Percentiles rank a stretch among this genome's conserved stretches.
Conservation (phyloP, 2,797 vertebrate genomes). For the Intellagama lesueurii region DNA sequence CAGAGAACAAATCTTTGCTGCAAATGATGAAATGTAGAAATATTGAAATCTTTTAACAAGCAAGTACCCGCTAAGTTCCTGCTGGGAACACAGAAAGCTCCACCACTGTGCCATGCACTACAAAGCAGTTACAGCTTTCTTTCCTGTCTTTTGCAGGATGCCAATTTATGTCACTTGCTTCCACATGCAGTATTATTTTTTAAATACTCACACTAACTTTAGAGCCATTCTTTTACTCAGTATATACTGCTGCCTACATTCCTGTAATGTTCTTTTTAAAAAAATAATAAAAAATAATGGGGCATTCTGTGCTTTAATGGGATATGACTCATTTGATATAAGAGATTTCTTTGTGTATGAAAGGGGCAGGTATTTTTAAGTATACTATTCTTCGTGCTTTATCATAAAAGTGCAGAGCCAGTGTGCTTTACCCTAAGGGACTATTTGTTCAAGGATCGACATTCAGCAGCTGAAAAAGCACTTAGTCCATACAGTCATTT, state of each 20-base stretch:
- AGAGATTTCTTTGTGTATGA: constrained; percentile 17
- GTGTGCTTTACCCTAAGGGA: background rate
- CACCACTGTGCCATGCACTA: constrained; percentile 17
- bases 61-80: constrained; percentile 1
- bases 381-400: background rate
- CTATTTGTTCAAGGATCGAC: constrained; percentile 26
- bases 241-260: background rate
- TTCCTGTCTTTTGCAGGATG: constrained; percentile 9
- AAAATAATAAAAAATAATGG: background rate
- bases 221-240: background rate
- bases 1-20: background rate
- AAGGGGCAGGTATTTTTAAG: background rate
- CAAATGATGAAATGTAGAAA: background rate
- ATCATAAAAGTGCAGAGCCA: constrained; percentile 32
- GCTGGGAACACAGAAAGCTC: constrained; percentile 14
- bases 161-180: background rate
- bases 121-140: background rate
- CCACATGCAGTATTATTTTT: background rate
- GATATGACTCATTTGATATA: constrained; percentile 7
- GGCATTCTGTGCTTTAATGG: constrained; percentile 3
- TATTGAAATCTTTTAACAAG: background rate
- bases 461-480: constrained; percentile 3
- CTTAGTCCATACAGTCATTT: background rate
- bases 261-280: constrained; percentile 3
- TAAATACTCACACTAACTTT: background rate